Percentiles rank a stretch among this genome's conserved stretches.
Conservation (phyloP, 2,113 vertebrate species). For the Isichthys henryi region DNA sequence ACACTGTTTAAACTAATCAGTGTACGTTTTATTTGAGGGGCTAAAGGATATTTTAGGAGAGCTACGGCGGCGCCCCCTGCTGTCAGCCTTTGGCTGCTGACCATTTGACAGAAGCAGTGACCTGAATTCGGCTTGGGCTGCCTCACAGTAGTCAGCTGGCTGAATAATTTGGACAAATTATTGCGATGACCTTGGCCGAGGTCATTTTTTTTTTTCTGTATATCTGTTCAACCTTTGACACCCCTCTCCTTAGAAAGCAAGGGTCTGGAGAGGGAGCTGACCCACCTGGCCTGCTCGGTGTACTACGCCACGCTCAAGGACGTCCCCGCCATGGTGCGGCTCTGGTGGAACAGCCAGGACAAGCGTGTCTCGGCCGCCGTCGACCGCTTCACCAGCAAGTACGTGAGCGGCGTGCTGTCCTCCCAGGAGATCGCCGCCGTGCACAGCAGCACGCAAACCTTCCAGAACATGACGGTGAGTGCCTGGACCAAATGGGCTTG, state of each 20-base stretch:
- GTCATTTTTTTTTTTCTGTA: background rate
- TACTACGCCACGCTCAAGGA: constrained; percentile 87
- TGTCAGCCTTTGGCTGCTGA: background rate
- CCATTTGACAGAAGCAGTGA: background rate
- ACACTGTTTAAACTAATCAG: background rate
- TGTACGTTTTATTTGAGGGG: background rate
- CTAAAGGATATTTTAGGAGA: background rate
- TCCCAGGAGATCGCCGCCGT: constrained; percentile 88
- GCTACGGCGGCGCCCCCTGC: background rate
- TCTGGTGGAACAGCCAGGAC: constrained; percentile 97
- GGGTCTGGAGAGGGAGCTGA: constrained; percentile 71
- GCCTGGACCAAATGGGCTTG: background rate
- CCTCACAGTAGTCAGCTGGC: background rate
- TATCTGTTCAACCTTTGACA: background rate
- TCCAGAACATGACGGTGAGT: constrained; percentile 89
- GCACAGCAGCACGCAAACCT: constrained; percentile 82
- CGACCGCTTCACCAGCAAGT: constrained; percentile 89
- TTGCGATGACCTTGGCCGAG: background rate
- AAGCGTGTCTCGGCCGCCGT: constrained; percentile 83
- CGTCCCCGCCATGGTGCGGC: constrained; percentile 89
- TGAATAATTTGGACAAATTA: background rate
- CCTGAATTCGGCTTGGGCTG: background rate
- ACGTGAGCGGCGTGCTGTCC: constrained; percentile 83
- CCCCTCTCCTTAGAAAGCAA: constrained; percentile 55
- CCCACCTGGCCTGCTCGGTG: constrained; percentile 85